A percentile compares a stretch with the other conserved stretches of the same genome.
These are phyloP conservation scores for Hypanus sabinus DNA, from an alignment of 2,113 vertebrate species.

Conservation along the genomic window DNA sequence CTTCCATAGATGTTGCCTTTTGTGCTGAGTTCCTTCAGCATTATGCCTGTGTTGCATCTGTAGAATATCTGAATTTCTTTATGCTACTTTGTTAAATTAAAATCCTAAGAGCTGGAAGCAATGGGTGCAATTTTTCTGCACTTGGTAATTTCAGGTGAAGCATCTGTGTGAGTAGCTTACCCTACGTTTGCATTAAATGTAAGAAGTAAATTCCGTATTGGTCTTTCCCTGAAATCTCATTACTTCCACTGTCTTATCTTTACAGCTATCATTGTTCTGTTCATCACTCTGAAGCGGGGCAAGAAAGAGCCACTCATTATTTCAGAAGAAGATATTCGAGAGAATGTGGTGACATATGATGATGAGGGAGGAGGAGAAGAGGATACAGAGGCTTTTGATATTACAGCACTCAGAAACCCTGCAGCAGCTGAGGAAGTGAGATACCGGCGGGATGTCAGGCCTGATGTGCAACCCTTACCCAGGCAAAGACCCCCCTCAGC, in stretches of 20 bases:
- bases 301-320: slow-evolving; percentile 92
- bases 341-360: slow-evolving; percentile 94
- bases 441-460: slow-evolving; percentile 78
- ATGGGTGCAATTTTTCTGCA: neutral
- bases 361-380: slow-evolving; percentile 92
- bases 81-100: neutral
- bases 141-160: neutral
- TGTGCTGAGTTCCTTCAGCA: no score
- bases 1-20: no score
- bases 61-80: no score
- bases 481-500: slow-evolving; percentile 56
- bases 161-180: neutral
- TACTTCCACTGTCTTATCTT: slow-evolving; percentile 42
- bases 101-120: neutral
- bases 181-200: neutral
- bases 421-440: slow-evolving; percentile 83
- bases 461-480: slow-evolving; percentile 59
- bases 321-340: slow-evolving; percentile 86
- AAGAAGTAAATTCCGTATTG: neutral
- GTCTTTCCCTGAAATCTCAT: neutral
- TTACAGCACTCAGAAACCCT: slow-evolving; percentile 82
- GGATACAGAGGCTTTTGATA: slow-evolving; percentile 95
- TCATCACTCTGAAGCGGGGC: slow-evolving; percentile 79
- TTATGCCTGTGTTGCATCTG: no score
- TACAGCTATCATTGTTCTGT: slow-evolving; percentile 87